Percentiles rank a stretch among this genome's conserved stretches.
phyloP scores from a whole-genome alignment of 2,888 invertebrate genomes.

The Sarcophaga variegata region DNA sequence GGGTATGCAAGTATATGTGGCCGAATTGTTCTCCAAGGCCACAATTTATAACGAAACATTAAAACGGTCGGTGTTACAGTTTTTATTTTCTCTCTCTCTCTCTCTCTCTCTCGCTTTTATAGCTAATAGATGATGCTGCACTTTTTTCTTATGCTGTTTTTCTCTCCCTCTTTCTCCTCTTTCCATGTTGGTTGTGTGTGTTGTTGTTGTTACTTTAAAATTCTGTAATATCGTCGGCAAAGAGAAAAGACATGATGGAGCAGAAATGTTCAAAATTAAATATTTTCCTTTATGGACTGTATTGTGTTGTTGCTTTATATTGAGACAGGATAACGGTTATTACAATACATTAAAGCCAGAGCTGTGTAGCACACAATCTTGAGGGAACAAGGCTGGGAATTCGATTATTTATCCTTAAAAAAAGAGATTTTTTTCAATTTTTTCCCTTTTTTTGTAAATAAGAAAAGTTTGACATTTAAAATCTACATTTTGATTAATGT shows the following conservation, averaged over 20 bases:
- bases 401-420: slow-evolving; percentile 66
- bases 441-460: slow-evolving; percentile 25
- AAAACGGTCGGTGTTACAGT: slow-evolving; percentile 58
- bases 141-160: slow-evolving; percentile 9
- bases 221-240: no score
- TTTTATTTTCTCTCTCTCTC: background rate
- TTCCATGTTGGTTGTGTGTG: no score
- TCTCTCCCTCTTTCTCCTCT: no score
- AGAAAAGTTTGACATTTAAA: slow-evolving; percentile 68
- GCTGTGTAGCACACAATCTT: background rate
- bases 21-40: slow-evolving; percentile 53
- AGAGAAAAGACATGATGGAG: background rate
- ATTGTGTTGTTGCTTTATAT: slow-evolving; percentile 1
- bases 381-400: slow-evolving; percentile 26
- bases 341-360: slow-evolving; percentile 12
- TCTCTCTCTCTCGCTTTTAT: slow-evolving; percentile 21
- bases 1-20: no score
- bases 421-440: slow-evolving; percentile 37
- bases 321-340: slow-evolving; percentile 37
- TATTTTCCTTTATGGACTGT: background rate
- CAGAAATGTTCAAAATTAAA: background rate
- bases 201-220: no score
- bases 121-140: slow-evolving; percentile 65
- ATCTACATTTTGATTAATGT: slow-evolving; percentile 70
- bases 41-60: slow-evolving; percentile 54